These are phyloP conservation scores for Planococcus citri DNA, from an alignment of 1,140 invertebrate genomes.

Conservation along the genomic window DNA sequence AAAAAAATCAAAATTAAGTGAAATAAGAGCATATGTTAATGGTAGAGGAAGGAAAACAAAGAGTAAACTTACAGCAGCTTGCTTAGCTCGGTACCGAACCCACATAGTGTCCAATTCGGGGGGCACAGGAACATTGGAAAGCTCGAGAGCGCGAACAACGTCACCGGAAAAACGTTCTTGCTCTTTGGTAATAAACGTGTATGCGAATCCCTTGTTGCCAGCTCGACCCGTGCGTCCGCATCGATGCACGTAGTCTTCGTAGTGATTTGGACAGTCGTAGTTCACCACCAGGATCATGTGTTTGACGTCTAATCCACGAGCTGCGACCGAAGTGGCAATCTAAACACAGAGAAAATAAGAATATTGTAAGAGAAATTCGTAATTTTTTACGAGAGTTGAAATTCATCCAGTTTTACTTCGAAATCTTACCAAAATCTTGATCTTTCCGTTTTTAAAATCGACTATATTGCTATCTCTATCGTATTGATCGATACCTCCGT, in stretches of 20 bases:
- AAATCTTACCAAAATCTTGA: constrained; percentile 47
- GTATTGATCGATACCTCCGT: constrained; percentile 98
- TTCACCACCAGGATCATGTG: constrained; percentile 96
- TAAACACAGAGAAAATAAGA: constrained; percentile 27
- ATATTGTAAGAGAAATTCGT: background rate
- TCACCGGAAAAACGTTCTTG: constrained; percentile 89
- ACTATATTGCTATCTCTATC: constrained; percentile 95
- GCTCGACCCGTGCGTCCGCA: constrained; percentile 87
- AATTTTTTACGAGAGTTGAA: background rate
- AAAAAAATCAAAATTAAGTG: constrained; percentile 15
- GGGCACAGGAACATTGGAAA: constrained; percentile 63
- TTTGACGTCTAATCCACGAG: constrained; percentile 94
- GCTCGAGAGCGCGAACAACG: constrained; percentile 77
- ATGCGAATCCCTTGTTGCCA: constrained; percentile 93
- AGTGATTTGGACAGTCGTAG: constrained; percentile 99
- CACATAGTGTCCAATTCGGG: constrained; percentile 64
- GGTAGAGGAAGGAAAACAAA: background rate
- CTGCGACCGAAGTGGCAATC: constrained; percentile 92
- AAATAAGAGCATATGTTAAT: background rate
- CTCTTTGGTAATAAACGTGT: constrained; percentile 92
- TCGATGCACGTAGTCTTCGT: constrained; percentile 99
- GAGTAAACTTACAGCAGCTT: constrained; percentile 61
- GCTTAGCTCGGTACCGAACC: constrained; percentile 76
- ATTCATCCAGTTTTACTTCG: no score
- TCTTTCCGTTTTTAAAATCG: constrained; percentile 92